These are phyloP conservation scores for Theocolax elegans DNA, from an alignment of 1,140 invertebrate genomes.

Conservation along the genomic window DNA sequence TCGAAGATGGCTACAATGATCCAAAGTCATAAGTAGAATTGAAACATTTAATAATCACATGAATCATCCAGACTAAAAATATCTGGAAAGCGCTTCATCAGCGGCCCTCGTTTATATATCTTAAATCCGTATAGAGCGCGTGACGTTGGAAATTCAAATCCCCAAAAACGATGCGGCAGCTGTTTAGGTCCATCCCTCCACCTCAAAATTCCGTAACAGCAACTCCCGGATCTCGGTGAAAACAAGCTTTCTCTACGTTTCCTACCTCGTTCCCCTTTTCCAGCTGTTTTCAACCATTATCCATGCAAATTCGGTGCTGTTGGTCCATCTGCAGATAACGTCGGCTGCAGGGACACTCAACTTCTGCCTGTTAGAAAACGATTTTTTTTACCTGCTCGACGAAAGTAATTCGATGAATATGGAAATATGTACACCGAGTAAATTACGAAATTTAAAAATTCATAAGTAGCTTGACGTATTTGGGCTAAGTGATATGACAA, in stretches of 20 bases:
- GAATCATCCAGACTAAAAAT: no score
- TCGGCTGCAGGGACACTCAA: neutral
- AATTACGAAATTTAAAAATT: neutral
- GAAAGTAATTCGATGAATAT: constrained; percentile 15
- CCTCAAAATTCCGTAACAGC: neutral
- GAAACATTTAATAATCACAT: no score
- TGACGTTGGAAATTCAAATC: constrained; percentile 35
- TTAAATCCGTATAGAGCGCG: no score
- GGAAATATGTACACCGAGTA: neutral
- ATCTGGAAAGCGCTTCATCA: neutral
- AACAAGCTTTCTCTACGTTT: neutral
- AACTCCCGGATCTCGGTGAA: neutral
- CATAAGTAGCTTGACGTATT: neutral
- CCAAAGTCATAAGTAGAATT: no score
- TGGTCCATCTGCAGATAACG: constrained; percentile 21
- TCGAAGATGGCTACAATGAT: no score
- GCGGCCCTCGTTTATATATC: neutral
- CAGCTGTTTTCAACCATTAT: constrained; percentile 11
- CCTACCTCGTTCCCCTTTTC: neutral
- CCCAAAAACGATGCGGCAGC: constrained; percentile 22
- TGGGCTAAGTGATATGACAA: no score
- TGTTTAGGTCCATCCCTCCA: constrained; percentile 4
- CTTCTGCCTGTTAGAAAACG: no score
- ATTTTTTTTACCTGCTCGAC: neutral
- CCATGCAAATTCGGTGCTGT: constrained; percentile 21